Percentiles rank a stretch among this genome's conserved stretches.
Conservation (phyloP, 1,140 invertebrate genomes). For the Sycophaga agraensis region DNA sequence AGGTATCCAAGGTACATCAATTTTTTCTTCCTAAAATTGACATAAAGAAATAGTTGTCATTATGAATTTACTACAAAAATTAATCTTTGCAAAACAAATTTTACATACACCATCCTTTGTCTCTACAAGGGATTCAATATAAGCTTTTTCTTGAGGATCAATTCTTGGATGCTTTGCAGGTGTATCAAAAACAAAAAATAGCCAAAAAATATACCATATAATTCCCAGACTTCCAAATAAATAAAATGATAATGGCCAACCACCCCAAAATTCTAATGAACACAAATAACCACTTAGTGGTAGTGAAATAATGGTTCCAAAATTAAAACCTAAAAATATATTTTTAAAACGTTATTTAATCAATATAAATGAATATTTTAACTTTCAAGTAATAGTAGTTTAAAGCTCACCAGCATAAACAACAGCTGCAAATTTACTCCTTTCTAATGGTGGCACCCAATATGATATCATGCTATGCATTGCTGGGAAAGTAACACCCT, state of each 20-base stretch:
- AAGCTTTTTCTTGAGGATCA: constrained; percentile 66
- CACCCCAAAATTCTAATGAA: constrained; percentile 66
- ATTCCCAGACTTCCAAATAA: constrained; percentile 73
- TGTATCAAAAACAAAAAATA: constrained; percentile 70
- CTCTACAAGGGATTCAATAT: constrained; percentile 63
- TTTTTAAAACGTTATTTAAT: constrained; percentile 32
- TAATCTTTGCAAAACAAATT: too few relatives aligned
- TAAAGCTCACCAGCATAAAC: constrained; percentile 82
- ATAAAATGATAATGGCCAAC: constrained; percentile 81
- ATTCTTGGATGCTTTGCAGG: constrained; percentile 82
- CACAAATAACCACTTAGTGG: constrained; percentile 75
- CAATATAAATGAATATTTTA: constrained; percentile 8
- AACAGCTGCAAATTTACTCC: constrained; percentile 77
- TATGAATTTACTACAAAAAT: too few relatives aligned
- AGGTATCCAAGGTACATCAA: constrained; percentile 70
- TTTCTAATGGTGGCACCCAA: constrained; percentile 80
- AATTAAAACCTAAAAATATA: constrained; percentile 63
- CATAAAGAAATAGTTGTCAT: not conserved
- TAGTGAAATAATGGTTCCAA: constrained; percentile 76
- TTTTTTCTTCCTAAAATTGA: too few relatives aligned
- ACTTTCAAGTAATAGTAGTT: too few relatives aligned
- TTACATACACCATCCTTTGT: constrained; percentile 44
- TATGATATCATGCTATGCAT: constrained; percentile 80
- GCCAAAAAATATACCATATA: constrained; percentile 80
- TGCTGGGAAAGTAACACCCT: constrained; percentile 80